Base-by-base conservation (phyloP, 2,888 invertebrate species). In the Sminthurides aquaticus region DNA sequence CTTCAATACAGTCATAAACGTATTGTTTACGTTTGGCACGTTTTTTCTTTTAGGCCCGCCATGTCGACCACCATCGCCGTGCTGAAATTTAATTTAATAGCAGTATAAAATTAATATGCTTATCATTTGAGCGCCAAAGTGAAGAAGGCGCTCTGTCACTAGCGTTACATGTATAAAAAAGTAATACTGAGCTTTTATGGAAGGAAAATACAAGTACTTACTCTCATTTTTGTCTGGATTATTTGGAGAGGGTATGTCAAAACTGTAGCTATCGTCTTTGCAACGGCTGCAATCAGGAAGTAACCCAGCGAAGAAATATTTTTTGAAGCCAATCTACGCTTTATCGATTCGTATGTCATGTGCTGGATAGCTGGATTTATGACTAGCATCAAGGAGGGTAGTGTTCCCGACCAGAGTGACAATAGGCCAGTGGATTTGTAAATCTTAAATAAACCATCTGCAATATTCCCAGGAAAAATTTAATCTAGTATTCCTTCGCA, bases 331-430 rank as follows among this genome's bases (percentile, higher is more conserved):
- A 89, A 79, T 71, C 83, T 83, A 65, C 91, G 82, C 78, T 95
- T 95, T 18, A 94, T 80, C 62, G 86, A 81, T 79, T 95, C 94
- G 78, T 95, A 95, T 60, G 90, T 86, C 85, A 93, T 91, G 77
- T 94, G 94, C 78, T 94, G 93, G 69, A 95, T 85, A 0, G 93
- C 91, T 20, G 95, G 95, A 80, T 95, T 95, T 11, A 87, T 84
- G 24, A 91, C 90, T 48, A 95, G 80, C 66, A 94, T 80, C n/a
- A 95, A 78, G 1, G 93, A 93, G 2, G 94, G 90, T 43, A 87
- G 78, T 0, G 89, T 85, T 15, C 93, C 91, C 28, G 89, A 86
- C 92, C 93, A 94, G 29, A 95, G 80, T 0, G 87, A 86, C 62
- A 79, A 77, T 1, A 86, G 70, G 15, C 94, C 94, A 79, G 94